Percentiles rank a stretch among this genome's conserved stretches.
Evolutionary conservation across 2,888 invertebrate species (phyloP).

Genomic region (Nematopogon swammerdamellus): DNA sequence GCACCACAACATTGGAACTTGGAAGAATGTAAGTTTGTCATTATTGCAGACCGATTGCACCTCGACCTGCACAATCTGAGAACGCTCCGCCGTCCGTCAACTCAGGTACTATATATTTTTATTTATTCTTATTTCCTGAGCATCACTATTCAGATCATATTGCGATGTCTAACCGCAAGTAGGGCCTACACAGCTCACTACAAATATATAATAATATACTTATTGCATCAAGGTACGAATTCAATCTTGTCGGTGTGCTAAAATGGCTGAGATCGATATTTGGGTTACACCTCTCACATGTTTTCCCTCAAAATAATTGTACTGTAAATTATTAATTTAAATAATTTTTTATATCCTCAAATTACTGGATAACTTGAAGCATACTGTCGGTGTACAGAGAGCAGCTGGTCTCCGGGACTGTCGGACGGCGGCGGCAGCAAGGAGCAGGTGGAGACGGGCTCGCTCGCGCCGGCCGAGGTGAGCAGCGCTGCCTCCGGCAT

Average conservation of each 20-base stretch:
- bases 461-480: conserved; percentile 16
- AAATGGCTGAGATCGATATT: no score
- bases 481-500: conserved; percentile 23
- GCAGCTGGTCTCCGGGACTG: conserved; percentile 30
- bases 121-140: no score
- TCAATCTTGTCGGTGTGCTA: no score
- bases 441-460: conserved; percentile 22
- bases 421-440: conserved; percentile 26
- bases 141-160: no score
- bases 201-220: no score
- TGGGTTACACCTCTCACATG: no score
- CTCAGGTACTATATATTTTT: conserved; percentile 18
- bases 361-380: background rate
- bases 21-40: no score
- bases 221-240: no score
- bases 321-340: no score
- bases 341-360: background rate
- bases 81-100: conserved; percentile 32
- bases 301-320: no score
- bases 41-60: conserved; percentile 30
- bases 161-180: no score
- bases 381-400: conserved; percentile 16
- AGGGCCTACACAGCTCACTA: no score
- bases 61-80: conserved; percentile 30
- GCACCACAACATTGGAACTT: conserved; percentile 1